phyloP scores from a whole-genome alignment of 2,113 vertebrate genomes.

The Gila orcuttii region DNA sequence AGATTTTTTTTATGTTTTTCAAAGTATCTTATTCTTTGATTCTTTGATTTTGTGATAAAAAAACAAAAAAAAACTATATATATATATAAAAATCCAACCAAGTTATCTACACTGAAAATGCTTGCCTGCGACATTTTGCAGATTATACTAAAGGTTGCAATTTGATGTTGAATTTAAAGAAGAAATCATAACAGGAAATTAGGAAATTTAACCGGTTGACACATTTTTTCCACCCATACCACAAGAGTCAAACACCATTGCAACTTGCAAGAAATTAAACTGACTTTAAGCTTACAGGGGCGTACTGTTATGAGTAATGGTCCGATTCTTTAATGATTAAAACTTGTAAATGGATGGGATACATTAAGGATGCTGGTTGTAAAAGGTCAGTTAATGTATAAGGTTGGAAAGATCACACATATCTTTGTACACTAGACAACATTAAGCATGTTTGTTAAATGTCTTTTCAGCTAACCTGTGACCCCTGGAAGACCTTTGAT shows the following conservation, averaged over 20 bases:
- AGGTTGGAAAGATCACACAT: background rate
- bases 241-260: background rate
- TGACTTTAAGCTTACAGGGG: background rate
- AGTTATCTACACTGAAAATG: background rate
- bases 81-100: background rate
- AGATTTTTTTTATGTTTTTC: background rate
- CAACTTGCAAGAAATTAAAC: slow-evolving; percentile 1
- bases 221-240: slow-evolving; percentile 17
- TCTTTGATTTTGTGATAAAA: too few relatives aligned
- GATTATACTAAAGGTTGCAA: background rate
- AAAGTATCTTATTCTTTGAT: background rate
- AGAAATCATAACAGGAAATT: background rate
- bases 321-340: background rate
- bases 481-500: slow-evolving; percentile 58
- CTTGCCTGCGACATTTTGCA: background rate
- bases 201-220: background rate
- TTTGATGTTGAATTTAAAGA: background rate
- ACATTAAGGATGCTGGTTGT: background rate
- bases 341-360: background rate
- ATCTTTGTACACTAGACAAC: background rate
- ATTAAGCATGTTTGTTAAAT: slow-evolving; percentile 3
- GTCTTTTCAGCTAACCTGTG: slow-evolving; percentile 3
- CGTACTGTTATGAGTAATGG: background rate
- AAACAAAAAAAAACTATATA: too few relatives aligned
- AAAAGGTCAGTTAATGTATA: background rate